phyloP scores from a whole-genome alignment of 2,797 vertebrate species.

The Pelobates cultripes region DNA sequence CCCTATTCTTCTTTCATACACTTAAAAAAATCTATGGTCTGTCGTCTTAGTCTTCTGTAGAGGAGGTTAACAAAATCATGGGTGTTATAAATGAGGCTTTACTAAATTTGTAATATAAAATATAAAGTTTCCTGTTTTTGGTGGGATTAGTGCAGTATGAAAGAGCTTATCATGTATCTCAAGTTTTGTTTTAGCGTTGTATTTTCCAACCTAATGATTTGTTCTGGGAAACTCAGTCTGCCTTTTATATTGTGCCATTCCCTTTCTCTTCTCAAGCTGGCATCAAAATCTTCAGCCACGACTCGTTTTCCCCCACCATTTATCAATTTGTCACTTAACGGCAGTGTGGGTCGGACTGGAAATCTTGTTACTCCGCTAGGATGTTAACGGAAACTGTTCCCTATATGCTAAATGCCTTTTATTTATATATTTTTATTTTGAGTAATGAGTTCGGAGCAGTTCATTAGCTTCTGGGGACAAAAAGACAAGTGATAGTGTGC shows the following conservation, averaged over 20 bases:
- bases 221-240: slow-evolving; percentile 26
- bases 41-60: no score
- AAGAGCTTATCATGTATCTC: no score
- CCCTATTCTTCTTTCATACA: no score
- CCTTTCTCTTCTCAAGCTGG: slow-evolving; percentile 39
- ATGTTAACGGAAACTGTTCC: slow-evolving; percentile 75
- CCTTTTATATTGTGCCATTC: slow-evolving; percentile 18
- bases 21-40: no score
- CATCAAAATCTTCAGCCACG: slow-evolving; percentile 18
- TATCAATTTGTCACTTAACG: slow-evolving; percentile 51
- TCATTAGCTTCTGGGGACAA: slow-evolving; percentile 87
- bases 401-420: slow-evolving; percentile 81
- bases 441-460: slow-evolving; percentile 93
- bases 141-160: no score
- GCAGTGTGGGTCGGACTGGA: slow-evolving; percentile 72
- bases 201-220: slow-evolving; percentile 32
- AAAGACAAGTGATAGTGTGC: slow-evolving; percentile 23
- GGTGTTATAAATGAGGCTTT: no score
- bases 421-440: slow-evolving; percentile 76
- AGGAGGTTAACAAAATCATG: no score
- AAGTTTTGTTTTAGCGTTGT: slow-evolving; percentile 2
- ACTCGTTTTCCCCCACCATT: neutral
- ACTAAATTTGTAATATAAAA: no score
- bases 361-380: slow-evolving; percentile 75
- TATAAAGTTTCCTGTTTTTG: no score